Conservation (phyloP, 2,888 invertebrate species). For the Scaptomyza parva region DNA sequence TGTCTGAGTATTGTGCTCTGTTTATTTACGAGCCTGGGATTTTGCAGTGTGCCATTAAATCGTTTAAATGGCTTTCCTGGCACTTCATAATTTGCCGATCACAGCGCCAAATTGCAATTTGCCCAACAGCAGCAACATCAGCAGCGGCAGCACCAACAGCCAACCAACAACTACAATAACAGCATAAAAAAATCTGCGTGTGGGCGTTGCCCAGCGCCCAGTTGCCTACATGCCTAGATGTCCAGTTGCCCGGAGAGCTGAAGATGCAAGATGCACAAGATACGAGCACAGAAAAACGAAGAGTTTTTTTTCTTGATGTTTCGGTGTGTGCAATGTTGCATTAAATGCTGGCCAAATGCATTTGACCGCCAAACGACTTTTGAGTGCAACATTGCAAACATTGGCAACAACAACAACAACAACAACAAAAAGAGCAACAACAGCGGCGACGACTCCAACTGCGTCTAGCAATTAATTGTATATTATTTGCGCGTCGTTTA, state of each 20-base stretch:
- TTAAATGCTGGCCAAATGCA: slow-evolving; percentile 47
- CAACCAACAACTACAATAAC: too few relatives aligned
- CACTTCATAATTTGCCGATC: slow-evolving; percentile 81
- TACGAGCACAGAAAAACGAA: slow-evolving; percentile 30
- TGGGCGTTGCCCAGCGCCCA: slow-evolving; percentile 75
- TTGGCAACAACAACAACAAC: slow-evolving; percentile 29
- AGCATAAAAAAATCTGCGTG: slow-evolving; percentile 51
- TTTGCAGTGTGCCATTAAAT: slow-evolving; percentile 73
- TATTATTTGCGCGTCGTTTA: slow-evolving; percentile 79
- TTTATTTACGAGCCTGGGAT: slow-evolving; percentile 73
- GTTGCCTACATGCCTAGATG: slow-evolving; percentile 52
- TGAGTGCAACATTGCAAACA: slow-evolving; percentile 39
- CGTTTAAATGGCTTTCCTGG: slow-evolving; percentile 79
- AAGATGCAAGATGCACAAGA: slow-evolving; percentile 33
- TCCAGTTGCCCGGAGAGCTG: slow-evolving; percentile 49
- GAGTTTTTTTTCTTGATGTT: slow-evolving; percentile 22
- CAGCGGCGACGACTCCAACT: slow-evolving; percentile 40
- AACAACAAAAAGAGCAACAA: slow-evolving; percentile 25
- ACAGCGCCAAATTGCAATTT: slow-evolving; percentile 73
- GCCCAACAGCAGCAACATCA: slow-evolving; percentile 41
- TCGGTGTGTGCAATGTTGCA: slow-evolving; percentile 38
- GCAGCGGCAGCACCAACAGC: slow-evolving; percentile 2
- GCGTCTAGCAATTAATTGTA: slow-evolving; percentile 74
- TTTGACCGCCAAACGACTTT: slow-evolving; percentile 60
- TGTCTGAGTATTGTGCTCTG: slow-evolving; percentile 48